phyloP scores from a whole-genome alignment of 2,888 invertebrate genomes.

The Leptinotarsa tumamoca region DNA sequence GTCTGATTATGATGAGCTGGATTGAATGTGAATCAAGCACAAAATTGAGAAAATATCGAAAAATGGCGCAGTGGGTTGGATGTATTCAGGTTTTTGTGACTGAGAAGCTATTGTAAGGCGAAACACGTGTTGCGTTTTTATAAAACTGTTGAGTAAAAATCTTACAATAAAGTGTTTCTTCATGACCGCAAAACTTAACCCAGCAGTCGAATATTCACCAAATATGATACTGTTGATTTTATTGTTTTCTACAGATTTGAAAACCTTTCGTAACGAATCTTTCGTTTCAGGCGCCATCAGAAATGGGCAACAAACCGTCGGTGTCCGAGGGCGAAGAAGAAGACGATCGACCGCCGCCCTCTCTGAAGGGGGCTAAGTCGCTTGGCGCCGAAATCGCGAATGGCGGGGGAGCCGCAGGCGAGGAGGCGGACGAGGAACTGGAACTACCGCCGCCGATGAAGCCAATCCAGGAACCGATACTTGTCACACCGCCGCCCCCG shows the following conservation, averaged over 20 bases:
- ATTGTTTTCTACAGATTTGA: too few relatives aligned
- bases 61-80: background rate
- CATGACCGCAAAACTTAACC: too few relatives aligned
- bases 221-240: too few relatives aligned
- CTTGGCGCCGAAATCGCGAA: constrained; percentile 64
- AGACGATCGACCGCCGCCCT: constrained; percentile 57
- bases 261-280: too few relatives aligned
- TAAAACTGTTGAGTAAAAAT: too few relatives aligned
- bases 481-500: constrained; percentile 62
- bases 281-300: constrained; percentile 66
- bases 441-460: constrained; percentile 97
- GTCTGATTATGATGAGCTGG: too few relatives aligned
- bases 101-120: too few relatives aligned
- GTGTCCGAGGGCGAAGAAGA: constrained; percentile 68
- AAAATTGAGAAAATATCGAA: background rate
- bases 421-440: constrained; percentile 84
- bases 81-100: background rate
- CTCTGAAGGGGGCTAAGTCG: constrained; percentile 57
- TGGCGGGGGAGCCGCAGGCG: constrained; percentile 67
- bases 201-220: too few relatives aligned
- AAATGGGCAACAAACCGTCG: constrained; percentile 70
- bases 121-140: too few relatives aligned
- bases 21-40: background rate
- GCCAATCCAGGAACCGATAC: constrained; percentile 81
- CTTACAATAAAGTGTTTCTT: too few relatives aligned